These are phyloP conservation scores for Nicator chloris DNA, from an alignment of 2,113 vertebrate species.

Conservation along the genomic window DNA sequence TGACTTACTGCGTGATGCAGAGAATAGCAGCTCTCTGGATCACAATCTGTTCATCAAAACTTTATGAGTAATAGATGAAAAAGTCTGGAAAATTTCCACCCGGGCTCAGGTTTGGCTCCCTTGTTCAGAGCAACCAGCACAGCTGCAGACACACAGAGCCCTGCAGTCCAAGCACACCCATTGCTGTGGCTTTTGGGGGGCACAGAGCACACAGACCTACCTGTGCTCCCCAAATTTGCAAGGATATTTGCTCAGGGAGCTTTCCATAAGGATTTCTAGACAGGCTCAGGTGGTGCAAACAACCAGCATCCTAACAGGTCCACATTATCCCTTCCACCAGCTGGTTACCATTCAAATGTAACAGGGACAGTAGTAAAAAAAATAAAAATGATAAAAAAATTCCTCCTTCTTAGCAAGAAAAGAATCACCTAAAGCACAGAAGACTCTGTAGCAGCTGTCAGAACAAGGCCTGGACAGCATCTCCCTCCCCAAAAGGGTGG, in stretches of 20 bases:
- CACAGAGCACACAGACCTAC: not conserved
- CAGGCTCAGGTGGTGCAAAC: not conserved
- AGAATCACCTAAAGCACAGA: not conserved
- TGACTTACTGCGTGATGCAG: not conserved
- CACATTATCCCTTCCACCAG: not conserved
- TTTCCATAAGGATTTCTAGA: not conserved
- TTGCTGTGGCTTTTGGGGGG: accelerated
- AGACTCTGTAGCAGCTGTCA: not conserved
- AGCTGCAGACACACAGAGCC: not conserved
- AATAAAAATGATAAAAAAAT: too few relatives aligned
- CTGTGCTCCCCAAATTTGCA: not conserved
- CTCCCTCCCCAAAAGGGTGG: not conserved
- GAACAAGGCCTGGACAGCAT: not conserved
- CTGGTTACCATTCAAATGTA: not conserved
- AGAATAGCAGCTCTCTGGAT: not conserved
- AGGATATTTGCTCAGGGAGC: not conserved
- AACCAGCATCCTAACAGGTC: not conserved
- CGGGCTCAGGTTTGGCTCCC: not conserved
- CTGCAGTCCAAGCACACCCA: accelerated
- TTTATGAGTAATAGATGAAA: not conserved
- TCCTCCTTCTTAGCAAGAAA: not conserved
- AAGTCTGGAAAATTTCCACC: not conserved
- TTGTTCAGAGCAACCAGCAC: not conserved
- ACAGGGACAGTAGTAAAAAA: not conserved
- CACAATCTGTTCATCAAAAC: not conserved